phyloP scores from a whole-genome alignment of 2,797 vertebrate species.

The Sphenodon punctatus region DNA sequence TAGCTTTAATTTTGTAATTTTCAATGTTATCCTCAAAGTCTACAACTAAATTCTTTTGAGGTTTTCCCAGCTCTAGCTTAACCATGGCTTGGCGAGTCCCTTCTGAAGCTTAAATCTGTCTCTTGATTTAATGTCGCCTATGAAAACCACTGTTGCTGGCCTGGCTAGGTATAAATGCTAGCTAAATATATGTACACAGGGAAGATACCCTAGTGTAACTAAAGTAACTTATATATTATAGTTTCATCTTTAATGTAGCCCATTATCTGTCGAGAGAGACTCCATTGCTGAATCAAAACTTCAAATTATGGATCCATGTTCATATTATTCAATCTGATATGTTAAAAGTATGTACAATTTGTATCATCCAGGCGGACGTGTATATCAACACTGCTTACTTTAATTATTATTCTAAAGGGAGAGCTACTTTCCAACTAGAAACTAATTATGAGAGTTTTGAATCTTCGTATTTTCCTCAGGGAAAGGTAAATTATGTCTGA shows the following conservation, averaged over 20 bases:
- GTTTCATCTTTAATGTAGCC: not conserved
- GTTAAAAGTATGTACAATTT: not conserved
- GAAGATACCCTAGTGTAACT: not conserved
- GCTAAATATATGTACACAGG: not conserved
- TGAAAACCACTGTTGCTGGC: not conserved
- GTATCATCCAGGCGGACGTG: not conserved
- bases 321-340: not conserved
- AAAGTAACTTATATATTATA: not conserved
- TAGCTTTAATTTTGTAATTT: not conserved
- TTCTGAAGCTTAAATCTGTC: not conserved
- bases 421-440: constrained; percentile 1
- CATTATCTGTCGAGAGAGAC: not conserved
- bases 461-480: constrained; percentile 4
- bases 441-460: not conserved
- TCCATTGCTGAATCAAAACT: not conserved
- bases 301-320: not conserved
- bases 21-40: constrained; percentile 18
- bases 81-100: constrained; percentile 30
- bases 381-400: not conserved
- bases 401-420: too few relatives aligned
- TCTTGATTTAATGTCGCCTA: not conserved
- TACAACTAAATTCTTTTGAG: not conserved
- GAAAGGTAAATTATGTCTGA: constrained; percentile 25
- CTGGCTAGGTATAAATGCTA: not conserved
- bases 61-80: constrained; percentile 21